phyloP scores from a whole-genome alignment of 1,140 invertebrate genomes.

The Ceratoteleas bidentatus region DNA sequence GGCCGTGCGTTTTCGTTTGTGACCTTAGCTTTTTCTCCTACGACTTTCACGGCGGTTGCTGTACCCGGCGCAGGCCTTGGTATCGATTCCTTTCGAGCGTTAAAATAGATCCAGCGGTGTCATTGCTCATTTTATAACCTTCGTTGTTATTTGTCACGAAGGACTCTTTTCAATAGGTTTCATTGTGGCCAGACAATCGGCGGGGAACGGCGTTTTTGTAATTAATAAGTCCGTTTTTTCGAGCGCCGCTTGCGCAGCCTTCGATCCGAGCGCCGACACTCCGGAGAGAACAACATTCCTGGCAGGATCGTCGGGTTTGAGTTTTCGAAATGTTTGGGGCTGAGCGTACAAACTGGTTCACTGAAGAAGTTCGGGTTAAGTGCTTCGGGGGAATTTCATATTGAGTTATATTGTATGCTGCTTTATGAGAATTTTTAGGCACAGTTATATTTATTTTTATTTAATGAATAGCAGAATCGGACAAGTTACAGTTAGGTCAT shows the following conservation, averaged over 20 bases:
- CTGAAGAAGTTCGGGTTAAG: no score
- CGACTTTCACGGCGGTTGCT: slow-evolving; percentile 62
- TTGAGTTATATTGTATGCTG: no score
- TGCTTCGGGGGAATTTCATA: no score
- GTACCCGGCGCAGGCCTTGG: slow-evolving; percentile 38
- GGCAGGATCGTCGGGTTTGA: neutral
- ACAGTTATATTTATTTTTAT: no score
- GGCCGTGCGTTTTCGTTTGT: slow-evolving; percentile 62
- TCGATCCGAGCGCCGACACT: slow-evolving; percentile 2
- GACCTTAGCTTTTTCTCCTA: slow-evolving; percentile 65
- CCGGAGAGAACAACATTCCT: neutral
- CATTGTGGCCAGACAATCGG: slow-evolving; percentile 33
- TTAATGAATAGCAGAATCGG: no score
- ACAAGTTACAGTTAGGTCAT: no score
- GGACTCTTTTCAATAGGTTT: slow-evolving; percentile 46
- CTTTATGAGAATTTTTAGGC: no score
- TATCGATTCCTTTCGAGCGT: slow-evolving; percentile 59
- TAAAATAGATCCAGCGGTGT: slow-evolving; percentile 51
- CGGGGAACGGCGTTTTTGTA: slow-evolving; percentile 32
- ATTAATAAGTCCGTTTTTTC: slow-evolving; percentile 26
- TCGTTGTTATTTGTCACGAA: slow-evolving; percentile 45
- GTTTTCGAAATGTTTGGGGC: neutral
- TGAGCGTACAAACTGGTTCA: no score
- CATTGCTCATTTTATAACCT: slow-evolving; percentile 56
- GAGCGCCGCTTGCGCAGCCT: slow-evolving; percentile 43